Conservation (phyloP, 2,113 vertebrate species). For the Neolamprologus caudopunctatus region DNA sequence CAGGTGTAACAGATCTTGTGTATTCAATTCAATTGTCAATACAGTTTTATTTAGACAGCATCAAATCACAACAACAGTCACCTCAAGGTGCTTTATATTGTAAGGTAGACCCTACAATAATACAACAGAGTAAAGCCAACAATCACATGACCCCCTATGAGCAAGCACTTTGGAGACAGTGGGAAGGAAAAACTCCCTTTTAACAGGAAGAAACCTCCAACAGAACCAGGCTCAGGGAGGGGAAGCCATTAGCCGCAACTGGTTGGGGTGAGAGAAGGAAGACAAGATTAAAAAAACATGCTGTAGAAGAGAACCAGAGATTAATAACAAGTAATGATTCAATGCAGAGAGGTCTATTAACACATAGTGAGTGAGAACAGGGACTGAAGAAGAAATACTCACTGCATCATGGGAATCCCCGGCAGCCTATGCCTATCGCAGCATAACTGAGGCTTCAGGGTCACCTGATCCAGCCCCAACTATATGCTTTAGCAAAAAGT, state of each 20-base stretch:
- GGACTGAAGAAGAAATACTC: background rate
- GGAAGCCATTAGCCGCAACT: accelerated
- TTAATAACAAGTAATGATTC: background rate
- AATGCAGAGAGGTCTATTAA: background rate
- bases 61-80: background rate
- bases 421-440: background rate
- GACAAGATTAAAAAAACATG: background rate
- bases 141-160: accelerated
- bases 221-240: background rate
- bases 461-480: background rate
- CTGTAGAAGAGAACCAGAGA: background rate
- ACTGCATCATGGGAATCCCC: background rate
- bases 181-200: background rate
- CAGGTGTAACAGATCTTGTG: background rate
- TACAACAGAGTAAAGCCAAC: background rate
- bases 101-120: background rate
- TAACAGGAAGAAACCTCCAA: background rate
- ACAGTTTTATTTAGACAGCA: background rate
- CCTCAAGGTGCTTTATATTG: background rate
- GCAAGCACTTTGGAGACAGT: background rate
- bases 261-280: background rate
- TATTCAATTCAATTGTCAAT: background rate
- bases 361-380: background rate
- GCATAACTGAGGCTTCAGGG: background rate
- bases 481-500: background rate